These are phyloP conservation scores for Nematolebias whitei DNA, from an alignment of 2,113 vertebrate species.

Conservation along the genomic window DNA sequence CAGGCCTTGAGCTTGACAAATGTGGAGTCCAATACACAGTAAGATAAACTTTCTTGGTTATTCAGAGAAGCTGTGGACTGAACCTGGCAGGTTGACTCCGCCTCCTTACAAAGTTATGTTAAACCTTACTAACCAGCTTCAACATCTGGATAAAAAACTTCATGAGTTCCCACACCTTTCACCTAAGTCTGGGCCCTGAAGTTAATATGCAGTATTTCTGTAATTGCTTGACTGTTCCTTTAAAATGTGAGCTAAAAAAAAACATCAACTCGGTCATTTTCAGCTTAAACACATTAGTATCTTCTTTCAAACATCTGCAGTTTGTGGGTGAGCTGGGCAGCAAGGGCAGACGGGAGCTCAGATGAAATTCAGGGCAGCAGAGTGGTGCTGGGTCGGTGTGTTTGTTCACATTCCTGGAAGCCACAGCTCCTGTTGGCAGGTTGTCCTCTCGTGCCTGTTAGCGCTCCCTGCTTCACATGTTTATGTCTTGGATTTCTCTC, in stretches of 20 bases:
- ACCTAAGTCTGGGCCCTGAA: neutral
- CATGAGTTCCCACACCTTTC: neutral
- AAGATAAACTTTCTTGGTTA: no score
- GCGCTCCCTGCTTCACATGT: slow-evolving; percentile 49
- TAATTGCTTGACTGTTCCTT: no score
- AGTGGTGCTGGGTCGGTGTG: slow-evolving; percentile 26
- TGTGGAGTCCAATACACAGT: no score
- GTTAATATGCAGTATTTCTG: no score
- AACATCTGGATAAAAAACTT: no score
- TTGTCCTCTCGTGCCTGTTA: slow-evolving; percentile 48
- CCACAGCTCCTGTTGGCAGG: slow-evolving; percentile 66
- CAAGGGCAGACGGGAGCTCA: slow-evolving; percentile 14
- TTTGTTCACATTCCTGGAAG: slow-evolving; percentile 70
- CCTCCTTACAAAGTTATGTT: neutral
- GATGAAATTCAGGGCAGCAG: slow-evolving; percentile 41
- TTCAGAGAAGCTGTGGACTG: neutral
- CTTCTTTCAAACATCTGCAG: slow-evolving; percentile 16
- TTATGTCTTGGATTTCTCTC: slow-evolving; percentile 66
- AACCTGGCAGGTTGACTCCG: neutral
- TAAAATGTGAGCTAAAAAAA: neutral
- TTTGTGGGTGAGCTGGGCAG: slow-evolving; percentile 36
- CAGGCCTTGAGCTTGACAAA: no score
- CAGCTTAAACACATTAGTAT: slow-evolving; percentile 1
- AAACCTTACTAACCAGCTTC: neutral
- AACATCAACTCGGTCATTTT: slow-evolving; percentile 13